Evolutionary conservation across 2,888 invertebrate species (phyloP), one percentile per base, ranked within the genome.

Genomic region (Rhogogaster chlorosoma): DNA sequence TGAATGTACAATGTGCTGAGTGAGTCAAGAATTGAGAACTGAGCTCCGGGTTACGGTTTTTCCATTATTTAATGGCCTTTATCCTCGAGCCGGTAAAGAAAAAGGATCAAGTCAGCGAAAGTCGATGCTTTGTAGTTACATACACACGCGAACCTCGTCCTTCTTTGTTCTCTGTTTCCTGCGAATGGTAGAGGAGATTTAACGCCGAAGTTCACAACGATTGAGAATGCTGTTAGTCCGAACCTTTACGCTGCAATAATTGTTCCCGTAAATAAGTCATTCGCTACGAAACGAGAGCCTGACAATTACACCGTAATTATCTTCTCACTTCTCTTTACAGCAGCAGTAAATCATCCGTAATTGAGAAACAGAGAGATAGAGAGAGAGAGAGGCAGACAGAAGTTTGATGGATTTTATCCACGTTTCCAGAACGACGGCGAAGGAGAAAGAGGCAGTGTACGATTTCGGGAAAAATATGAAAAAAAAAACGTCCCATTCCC

Each of bases 1-100:
- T 29, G 26, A 29, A 29, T 61, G 61, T 61, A 61, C 22, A 61
- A 61, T 61, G 22, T 61, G 18, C 53, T 53, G n/a, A 53, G n/a
- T 53, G 53, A 53, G 53, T 53, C 61, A 29, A 61, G n/a, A 38
- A 71, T 38, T 38, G 10, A 36, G 36, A 18, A 18, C 38, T n/a
- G 71, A 38, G 36, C 70, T 70, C 32, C 70, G 70, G 70, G 70
- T 70, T 70, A 70, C 45, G 73, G 75, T 75, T 75, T 75, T 45
- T 70, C 45, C 75, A 75, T 45, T 36, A 45, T 75, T 45, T 75
- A 75, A 42, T 45, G 36, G 75, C 75, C 45, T 75, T 45, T 45
- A 42, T 36, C 45, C 22, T 75, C 71, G 36, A 32, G 32, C 53
- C 7, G 5, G 75, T 26, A 42, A 42, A 75, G 45, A 45, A 75